Conservation (phyloP, 2,797 vertebrate genomes). For the Poecilia velifera region DNA sequence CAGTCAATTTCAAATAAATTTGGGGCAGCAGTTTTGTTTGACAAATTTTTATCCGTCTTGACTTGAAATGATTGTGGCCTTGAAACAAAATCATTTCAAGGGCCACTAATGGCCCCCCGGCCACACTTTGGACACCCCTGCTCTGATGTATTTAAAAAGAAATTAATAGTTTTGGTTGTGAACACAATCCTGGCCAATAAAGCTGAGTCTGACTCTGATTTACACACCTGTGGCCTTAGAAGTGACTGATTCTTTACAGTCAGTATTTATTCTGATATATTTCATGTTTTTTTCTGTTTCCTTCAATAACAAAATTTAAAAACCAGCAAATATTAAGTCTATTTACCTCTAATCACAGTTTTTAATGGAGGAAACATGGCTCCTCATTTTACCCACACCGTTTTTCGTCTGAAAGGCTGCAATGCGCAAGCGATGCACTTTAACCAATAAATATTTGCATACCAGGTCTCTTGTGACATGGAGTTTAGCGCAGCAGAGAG, state of each 20-base stretch:
- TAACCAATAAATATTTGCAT: conserved; percentile 41
- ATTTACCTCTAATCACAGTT: background rate
- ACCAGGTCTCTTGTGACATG: background rate
- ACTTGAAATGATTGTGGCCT: no score
- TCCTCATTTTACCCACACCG: background rate
- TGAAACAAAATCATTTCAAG: no score
- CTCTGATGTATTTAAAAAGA: background rate
- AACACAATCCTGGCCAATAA: background rate
- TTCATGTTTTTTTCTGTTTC: background rate
- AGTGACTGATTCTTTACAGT: background rate
- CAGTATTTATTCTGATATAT: background rate
- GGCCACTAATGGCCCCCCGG: no score
- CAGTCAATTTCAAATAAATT: no score
- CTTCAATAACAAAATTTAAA: background rate
- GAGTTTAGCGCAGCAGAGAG: conserved; percentile 22
- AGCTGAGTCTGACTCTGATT: background rate
- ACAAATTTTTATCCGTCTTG: no score
- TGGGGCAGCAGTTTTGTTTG: no score
- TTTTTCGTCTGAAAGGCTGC: background rate
- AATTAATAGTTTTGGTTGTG: background rate
- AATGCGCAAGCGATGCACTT: background rate
- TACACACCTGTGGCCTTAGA: no score
- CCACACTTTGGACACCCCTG: no score
- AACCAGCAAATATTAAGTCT: background rate
- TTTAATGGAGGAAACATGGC: background rate